These are phyloP conservation scores for Synanthedon tipuliformis DNA, from an alignment of 2,888 invertebrate species.

Conservation along the genomic window DNA sequence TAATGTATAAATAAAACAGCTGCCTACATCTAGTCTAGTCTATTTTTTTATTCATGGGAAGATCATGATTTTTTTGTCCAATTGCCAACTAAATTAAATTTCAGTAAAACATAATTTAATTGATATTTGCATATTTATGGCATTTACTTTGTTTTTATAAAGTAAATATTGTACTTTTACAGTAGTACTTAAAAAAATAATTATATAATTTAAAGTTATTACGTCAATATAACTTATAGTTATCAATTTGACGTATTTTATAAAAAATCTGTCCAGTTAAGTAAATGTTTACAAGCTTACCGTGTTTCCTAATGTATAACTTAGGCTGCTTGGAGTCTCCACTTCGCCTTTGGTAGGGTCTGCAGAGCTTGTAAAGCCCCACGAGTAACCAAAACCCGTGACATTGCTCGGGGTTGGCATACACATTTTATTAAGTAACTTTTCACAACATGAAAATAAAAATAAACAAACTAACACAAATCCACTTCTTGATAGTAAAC, in stretches of 20 bases:
- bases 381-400: constrained; percentile 64
- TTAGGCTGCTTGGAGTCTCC: constrained; percentile 62
- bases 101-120: no score
- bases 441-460: constrained; percentile 32
- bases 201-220: no score
- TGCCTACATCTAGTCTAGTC: no score
- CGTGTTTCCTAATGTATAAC: constrained; percentile 63
- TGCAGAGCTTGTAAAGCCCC: constrained; percentile 63
- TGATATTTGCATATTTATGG: no score
- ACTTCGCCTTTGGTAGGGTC: constrained; percentile 64
- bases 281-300: constrained; percentile 26
- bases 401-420: constrained; percentile 69
- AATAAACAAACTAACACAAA: constrained; percentile 52
- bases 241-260: not conserved
- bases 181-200: no score
- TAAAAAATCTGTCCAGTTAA: not conserved
- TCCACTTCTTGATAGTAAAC: constrained; percentile 61
- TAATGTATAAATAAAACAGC: no score
- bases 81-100: no score
- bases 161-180: no score
- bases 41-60: no score
- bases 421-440: constrained; percentile 53
- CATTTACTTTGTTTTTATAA: no score
- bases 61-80: no score
- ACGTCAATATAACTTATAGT: no score